Conservation (phyloP, 2,888 invertebrate genomes). For the Macaria liturata region DNA sequence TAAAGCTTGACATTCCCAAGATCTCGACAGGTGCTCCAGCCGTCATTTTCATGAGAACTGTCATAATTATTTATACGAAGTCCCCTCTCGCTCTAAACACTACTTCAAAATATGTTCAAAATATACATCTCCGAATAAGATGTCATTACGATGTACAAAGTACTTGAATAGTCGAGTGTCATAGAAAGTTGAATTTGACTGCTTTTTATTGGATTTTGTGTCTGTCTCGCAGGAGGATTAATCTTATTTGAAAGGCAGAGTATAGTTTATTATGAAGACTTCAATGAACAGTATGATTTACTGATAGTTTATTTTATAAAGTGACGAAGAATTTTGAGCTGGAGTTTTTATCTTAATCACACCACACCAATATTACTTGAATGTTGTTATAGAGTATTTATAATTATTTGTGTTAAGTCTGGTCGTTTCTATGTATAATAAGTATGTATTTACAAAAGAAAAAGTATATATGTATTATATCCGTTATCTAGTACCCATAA, state of each 20-base stretch:
- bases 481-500: too few species aligned
- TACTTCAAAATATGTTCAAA: constrained; percentile 32
- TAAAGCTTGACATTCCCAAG: constrained; percentile 31
- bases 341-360: too few species aligned
- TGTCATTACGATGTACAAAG: constrained; percentile 32
- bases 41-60: constrained; percentile 65
- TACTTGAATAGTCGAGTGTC: constrained; percentile 27
- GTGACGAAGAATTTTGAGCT: too few species aligned
- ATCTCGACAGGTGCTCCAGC: constrained; percentile 53
- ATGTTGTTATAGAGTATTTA: too few species aligned
- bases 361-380: too few species aligned
- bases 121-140: constrained; percentile 22
- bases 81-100: constrained; percentile 39
- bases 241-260: background rate
- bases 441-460: too few species aligned
- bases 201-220: constrained; percentile 15
- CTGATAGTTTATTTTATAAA: too few species aligned
- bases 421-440: too few species aligned
- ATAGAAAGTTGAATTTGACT: constrained; percentile 22
- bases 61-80: constrained; percentile 68
- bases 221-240: background rate
- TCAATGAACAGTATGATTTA: too few species aligned
- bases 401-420: too few species aligned
- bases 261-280: too few species aligned
- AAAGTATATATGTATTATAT: too few species aligned